Evolutionary conservation across 1,140 invertebrate species (phyloP), one percentile per base, ranked within the genome.

Genomic region (Cydia strobilella): DNA sequence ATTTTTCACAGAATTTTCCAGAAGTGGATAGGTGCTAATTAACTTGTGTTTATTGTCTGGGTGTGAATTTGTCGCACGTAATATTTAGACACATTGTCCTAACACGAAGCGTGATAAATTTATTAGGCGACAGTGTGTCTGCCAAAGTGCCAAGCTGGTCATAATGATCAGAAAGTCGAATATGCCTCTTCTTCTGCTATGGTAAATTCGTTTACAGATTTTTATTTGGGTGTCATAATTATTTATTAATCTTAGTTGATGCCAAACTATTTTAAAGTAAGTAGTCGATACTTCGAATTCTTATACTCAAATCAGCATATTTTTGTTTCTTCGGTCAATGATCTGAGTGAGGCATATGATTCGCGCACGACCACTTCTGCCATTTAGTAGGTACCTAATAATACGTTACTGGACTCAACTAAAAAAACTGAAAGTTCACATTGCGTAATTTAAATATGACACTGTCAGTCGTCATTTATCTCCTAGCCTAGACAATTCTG

Each of bases 11-110:
- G 63, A 78, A 78, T 77, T 84, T 83, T 82, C 78, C 75, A 77
- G 79, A 81, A 83, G 54, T 75, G 78, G 72, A 80, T 81, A 82
- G 82, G 77, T 81, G 82, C 80, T 86, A 85, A 87, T 89, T 76
- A 90, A 87, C 85, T 85, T 83, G 84, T 78, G n/a, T n/a, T 86
- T 86, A 86, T 84, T 89, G 84, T 86, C 79, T 87, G 84, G 81
- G 84, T 89, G 85, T 82, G 83, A 89, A 79, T 80, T 81, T 79
- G 82, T 79, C 83, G 86, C 84, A 83, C 84, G 85, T 82, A 81
- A 84, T 79, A 77, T 78, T 84, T 77, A 78, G 42, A 82, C 87
- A 87, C 87, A 84, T 85, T 83, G 88, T 90, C 85, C 87, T 83
- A 79, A 81, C 84, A 85, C 80, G 84, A 80, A 69, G 78, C 84